Evolutionary conservation across 2,888 invertebrate genomes (phyloP).

Genomic region (Eubasilissa splendida): DNA sequence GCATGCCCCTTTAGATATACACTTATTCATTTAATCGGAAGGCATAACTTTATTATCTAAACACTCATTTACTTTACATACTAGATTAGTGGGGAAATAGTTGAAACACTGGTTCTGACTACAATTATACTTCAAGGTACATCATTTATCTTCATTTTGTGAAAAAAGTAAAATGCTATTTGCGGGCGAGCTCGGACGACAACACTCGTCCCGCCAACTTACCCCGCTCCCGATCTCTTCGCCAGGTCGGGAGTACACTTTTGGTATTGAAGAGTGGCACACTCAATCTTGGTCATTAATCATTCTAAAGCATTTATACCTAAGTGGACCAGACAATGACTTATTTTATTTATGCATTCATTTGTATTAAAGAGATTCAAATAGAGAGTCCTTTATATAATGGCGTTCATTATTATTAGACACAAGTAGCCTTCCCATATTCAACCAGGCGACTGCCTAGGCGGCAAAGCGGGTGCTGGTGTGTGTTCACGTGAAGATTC

Average conservation of each 20-base stretch:
- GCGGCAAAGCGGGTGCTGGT: too few species aligned
- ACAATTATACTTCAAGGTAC: conserved; percentile 55
- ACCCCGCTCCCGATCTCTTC: neutral
- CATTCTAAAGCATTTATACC: conserved; percentile 42
- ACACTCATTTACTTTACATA: conserved; percentile 25
- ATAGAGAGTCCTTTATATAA: conserved; percentile 48
- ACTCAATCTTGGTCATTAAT: conserved; percentile 28
- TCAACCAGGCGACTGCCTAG: neutral
- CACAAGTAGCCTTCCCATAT: conserved; percentile 39
- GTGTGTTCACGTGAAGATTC: too few species aligned
- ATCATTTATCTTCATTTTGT: conserved; percentile 34
- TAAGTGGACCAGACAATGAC: conserved; percentile 57
- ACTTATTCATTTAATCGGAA: conserved; percentile 53
- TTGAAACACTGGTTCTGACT: conserved; percentile 56
- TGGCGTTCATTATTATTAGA: conserved; percentile 14
- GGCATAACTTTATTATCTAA: conserved; percentile 58
- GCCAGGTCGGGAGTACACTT: conserved; percentile 18
- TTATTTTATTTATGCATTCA: conserved; percentile 46
- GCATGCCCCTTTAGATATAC: conserved; percentile 39
- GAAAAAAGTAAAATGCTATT: conserved; percentile 39
- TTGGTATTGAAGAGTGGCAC: conserved; percentile 37
- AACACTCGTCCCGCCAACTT: neutral
- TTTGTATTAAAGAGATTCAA: conserved; percentile 49
- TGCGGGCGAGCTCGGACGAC: too few species aligned
- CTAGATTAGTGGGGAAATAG: conserved; percentile 56